These are phyloP conservation scores for Brachycybe producta DNA, from an alignment of 2,888 invertebrate genomes.

Conservation along the genomic window DNA sequence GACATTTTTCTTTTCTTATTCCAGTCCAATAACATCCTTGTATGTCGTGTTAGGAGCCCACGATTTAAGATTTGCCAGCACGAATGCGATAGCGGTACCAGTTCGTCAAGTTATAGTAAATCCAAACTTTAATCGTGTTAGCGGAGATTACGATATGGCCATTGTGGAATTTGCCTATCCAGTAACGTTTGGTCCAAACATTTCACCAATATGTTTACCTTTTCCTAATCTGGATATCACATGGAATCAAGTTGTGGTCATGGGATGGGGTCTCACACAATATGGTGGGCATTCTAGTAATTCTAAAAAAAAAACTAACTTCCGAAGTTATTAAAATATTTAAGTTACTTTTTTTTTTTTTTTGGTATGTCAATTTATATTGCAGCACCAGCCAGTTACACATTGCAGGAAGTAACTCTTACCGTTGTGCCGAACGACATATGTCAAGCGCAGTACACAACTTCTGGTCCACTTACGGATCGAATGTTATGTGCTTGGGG, in stretches of 20 bases:
- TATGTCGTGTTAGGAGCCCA: slow-evolving; percentile 4
- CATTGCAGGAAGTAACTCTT: slow-evolving; percentile 13
- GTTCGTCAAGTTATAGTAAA: slow-evolving; percentile 6
- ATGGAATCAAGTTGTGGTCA: slow-evolving; percentile 10
- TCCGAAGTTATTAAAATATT: background rate
- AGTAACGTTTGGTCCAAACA: slow-evolving; percentile 1
- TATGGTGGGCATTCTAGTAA: slow-evolving; percentile 2
- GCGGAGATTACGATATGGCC: slow-evolving; percentile 10
- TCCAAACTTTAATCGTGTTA: slow-evolving; percentile 6
- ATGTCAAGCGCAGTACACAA: slow-evolving; percentile 9
- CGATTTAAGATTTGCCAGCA: slow-evolving; percentile 3
- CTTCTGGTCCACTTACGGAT: slow-evolving; percentile 7
- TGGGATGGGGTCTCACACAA: slow-evolving; percentile 16
- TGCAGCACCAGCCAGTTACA: slow-evolving; percentile 8
- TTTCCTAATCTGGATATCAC: slow-evolving; percentile 13
- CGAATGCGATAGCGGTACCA: slow-evolving; percentile 6
- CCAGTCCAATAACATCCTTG: slow-evolving; percentile 7
- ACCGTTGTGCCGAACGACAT: slow-evolving; percentile 7
- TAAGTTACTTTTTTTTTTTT: background rate
- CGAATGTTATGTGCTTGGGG: slow-evolving; percentile 15
- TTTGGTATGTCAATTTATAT: background rate
- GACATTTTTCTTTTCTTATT: background rate
- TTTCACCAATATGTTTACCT: slow-evolving; percentile 12
- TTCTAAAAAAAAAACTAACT: background rate
- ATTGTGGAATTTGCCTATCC: slow-evolving; percentile 10